A percentile compares a stretch with the other conserved stretches of the same genome.
Conservation (phyloP, 2,888 invertebrate species). For the Nysson spinosus region DNA sequence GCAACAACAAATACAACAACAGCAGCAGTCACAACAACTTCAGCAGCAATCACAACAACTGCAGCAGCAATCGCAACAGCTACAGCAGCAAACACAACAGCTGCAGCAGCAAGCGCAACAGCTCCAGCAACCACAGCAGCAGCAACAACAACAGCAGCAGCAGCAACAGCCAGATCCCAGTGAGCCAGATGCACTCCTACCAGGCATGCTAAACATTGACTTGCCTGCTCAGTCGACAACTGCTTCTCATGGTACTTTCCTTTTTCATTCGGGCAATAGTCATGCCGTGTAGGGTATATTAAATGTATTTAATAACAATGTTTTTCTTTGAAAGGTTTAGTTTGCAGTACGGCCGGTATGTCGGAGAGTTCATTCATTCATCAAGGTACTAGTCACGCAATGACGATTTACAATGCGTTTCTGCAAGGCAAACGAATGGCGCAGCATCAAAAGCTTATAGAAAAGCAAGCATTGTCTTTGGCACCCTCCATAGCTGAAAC, state of each 20-base stretch:
- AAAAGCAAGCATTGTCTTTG: constrained; percentile 54
- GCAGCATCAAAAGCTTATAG: too few species aligned
- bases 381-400: constrained; percentile 75
- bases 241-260: too few species aligned
- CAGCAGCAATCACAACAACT: constrained; percentile 66
- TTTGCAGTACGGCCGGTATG: constrained; percentile 73
- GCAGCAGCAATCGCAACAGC: constrained; percentile 61
- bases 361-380: constrained; percentile 75
- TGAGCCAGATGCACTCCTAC: constrained; percentile 72
- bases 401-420: constrained; percentile 77
- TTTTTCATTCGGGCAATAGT: too few species aligned
- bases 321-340: constrained; percentile 70
- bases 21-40: constrained; percentile 61
- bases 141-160: too few species aligned
- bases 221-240: too few species aligned
- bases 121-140: constrained; percentile 64
- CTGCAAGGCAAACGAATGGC: constrained; percentile 67
- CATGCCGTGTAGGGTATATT: background rate
- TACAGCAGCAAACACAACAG: constrained; percentile 62
- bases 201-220: constrained; percentile 75
- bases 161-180: constrained; percentile 61
- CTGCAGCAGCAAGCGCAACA: constrained; percentile 64
- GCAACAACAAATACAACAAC: constrained; percentile 65
- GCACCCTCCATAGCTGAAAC: constrained; percentile 62
- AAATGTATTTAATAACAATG: constrained; percentile 48